Percentiles rank a stretch among this genome's conserved stretches.
Evolutionary conservation across 2,888 invertebrate species (phyloP).

Genomic region (Hemaris fuciformis): DNA sequence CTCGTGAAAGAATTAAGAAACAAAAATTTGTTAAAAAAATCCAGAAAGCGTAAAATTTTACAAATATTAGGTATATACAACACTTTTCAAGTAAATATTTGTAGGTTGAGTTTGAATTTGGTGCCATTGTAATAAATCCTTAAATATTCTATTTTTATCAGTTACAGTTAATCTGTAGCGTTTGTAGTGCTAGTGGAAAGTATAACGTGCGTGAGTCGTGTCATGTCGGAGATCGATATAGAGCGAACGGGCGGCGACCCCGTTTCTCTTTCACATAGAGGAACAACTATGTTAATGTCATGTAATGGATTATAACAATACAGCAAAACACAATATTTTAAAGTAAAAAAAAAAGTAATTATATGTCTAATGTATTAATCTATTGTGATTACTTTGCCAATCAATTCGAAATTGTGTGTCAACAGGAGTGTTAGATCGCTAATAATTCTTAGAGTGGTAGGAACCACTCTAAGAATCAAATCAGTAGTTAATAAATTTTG

Average conservation of each 20-base stretch:
- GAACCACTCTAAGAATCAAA: too few relatives aligned
- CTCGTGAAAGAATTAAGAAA: too few relatives aligned
- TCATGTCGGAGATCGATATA: constrained; percentile 54
- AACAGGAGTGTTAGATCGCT: too few relatives aligned
- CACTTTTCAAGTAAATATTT: too few relatives aligned
- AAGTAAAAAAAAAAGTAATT: background rate
- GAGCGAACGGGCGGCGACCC: constrained; percentile 56
- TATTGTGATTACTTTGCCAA: background rate
- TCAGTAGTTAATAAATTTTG: too few relatives aligned
- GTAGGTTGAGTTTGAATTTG: too few relatives aligned
- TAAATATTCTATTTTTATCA: constrained; percentile 26
- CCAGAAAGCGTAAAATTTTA: too few relatives aligned
- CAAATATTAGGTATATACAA: too few relatives aligned
- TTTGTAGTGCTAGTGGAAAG: constrained; percentile 37
- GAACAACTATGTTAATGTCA: constrained; percentile 19
- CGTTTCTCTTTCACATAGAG: constrained; percentile 30
- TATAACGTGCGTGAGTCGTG: constrained; percentile 53
- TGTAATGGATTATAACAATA: constrained; percentile 1
- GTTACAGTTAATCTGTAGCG: constrained; percentile 37
- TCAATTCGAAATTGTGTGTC: too few relatives aligned
- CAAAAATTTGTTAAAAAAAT: too few relatives aligned
- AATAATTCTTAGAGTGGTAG: too few relatives aligned
- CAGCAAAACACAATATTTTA: background rate
- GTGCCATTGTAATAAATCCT: background rate
- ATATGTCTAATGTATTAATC: background rate